Base-by-base conservation (phyloP, 2,113 vertebrate species). In the Oreotragus oreotragus region DNA sequence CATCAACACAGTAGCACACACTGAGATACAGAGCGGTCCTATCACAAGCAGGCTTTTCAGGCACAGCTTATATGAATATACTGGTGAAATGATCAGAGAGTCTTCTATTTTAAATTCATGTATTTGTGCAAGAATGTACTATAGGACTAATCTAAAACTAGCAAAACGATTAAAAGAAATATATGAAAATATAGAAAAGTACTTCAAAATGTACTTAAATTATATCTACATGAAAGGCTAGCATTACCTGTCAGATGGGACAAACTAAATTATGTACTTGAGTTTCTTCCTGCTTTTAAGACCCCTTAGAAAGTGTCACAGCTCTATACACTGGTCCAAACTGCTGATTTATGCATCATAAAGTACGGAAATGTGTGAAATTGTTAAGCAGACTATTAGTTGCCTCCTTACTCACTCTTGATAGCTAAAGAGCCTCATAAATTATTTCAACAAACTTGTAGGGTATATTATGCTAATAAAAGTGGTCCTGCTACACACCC, bases 201-300 rank as follows among this genome's bases (percentile, higher is more conserved):
- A 96, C 76, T 95, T 66, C 95, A 94, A 94, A 97, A 88, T 60
- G 3, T 60, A 91, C 8, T 81, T 93, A 60, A 88, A 80, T 58
- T 91, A 47, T 39, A 58, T 80, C 51, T 87, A 86, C 17, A 51
- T 58, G n/a, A 91, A 91, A 77, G 33, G 33, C 51, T 76, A 94
- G 28, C 47, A 55, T 51, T 92, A 79, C 21, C 66, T 39, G 88
- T 97, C 30, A 86, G 79, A 91, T 91, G 49, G 30, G 36, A 60
- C 89, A 53, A 84, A 85, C 64, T 97, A 91, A 79, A 92, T 85
- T 73, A 84, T 21, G 30, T 58, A 84, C 6, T 55, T 91, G 28
- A 11, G 12, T 53, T 70, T 87, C 91, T 95, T 94, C 88, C 51
- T 76, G 62, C 36, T 87, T 92, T 95, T 90, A 92, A 97, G 73